Base-by-base conservation (phyloP, 2,113 vertebrate genomes). In the Onychorhynchus coronatus region DNA sequence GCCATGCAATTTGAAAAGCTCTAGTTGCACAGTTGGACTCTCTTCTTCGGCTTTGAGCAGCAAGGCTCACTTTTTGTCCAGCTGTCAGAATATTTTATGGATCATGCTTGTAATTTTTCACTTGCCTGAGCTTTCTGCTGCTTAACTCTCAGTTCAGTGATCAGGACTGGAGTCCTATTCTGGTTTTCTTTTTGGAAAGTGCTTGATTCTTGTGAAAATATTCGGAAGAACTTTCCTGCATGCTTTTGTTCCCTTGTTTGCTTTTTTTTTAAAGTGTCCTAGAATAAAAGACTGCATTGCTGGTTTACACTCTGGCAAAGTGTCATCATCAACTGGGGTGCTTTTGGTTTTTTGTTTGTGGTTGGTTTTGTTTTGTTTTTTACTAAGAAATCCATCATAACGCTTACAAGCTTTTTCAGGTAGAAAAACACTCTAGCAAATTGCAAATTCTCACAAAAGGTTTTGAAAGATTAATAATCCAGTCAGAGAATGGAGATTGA, bases 71-170 rank as follows among this genome's bases (percentile, higher is more conserved):
- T 80, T 76, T 66, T 39, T 91, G 63, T 68, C 71, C 2, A 0
- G 59, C 67, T 91, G 56, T 88, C 81, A 88, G 67, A 62, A n/a
- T 72, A 65, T 91, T 92, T 93, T 62, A 91, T 0, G 11, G 66
- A 66, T 93, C 71, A 14, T 44, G 78, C 37, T 59, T 89, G 89
- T 62, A 71, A 89, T 96, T 93, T 96, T 94, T 94, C 91, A 83
- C 55, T 89, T 83, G 58, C 59, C 50, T 93, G 87, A 70, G 55
- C 80, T 85, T 95, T 74, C 9, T 75, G 13, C 67, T 86, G 24
- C 41, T 75, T 68, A 68, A 84, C 56, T 41, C 71, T 76, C 84
- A 67, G 66, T 83, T 88, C 78, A 82, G 5, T 37, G 78, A 44
- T 53, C 59, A 91, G 58, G 50, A 14, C 46, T 83, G 17, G 33